A percentile compares a stretch with the other conserved stretches of the same genome.
Evolutionary conservation across 1,140 invertebrate species (phyloP).

Genomic region (Musca vetustissima): DNA sequence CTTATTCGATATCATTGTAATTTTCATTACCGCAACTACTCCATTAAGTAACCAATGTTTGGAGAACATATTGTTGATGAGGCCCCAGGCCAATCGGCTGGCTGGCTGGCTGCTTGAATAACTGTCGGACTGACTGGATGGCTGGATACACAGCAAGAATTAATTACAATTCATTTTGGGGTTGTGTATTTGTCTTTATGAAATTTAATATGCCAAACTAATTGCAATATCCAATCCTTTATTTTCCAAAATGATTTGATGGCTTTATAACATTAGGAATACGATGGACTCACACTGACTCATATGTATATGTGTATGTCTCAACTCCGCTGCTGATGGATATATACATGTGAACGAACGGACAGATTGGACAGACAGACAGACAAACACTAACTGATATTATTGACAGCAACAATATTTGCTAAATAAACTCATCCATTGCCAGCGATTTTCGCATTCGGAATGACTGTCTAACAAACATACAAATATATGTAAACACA

Average conservation of each 20-base stretch:
- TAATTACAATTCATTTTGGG: too few relatives aligned
- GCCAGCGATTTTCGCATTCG: too few relatives aligned
- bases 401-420: conserved; percentile 21
- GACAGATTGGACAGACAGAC: background rate
- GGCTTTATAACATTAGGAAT: background rate
- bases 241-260: background rate
- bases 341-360: background rate
- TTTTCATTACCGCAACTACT: too few relatives aligned
- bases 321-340: background rate
- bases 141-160: too few relatives aligned
- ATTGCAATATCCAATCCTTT: conserved; percentile 19
- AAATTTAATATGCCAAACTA: conserved; percentile 22
- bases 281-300: too few relatives aligned
- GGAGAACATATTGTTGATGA: too few relatives aligned
- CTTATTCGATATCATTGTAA: too few relatives aligned
- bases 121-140: too few relatives aligned
- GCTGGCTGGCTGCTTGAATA: too few relatives aligned
- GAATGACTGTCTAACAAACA: background rate
- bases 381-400: conserved; percentile 1
- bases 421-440: conserved; percentile 12
- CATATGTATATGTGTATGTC: too few relatives aligned
- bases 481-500: background rate
- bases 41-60: too few relatives aligned
- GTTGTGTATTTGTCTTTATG: conserved; percentile 12
- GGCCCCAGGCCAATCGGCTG: too few relatives aligned